These are phyloP conservation scores for Epirrhoe tristata DNA, from an alignment of 2,888 invertebrate genomes.

Conservation along the genomic window DNA sequence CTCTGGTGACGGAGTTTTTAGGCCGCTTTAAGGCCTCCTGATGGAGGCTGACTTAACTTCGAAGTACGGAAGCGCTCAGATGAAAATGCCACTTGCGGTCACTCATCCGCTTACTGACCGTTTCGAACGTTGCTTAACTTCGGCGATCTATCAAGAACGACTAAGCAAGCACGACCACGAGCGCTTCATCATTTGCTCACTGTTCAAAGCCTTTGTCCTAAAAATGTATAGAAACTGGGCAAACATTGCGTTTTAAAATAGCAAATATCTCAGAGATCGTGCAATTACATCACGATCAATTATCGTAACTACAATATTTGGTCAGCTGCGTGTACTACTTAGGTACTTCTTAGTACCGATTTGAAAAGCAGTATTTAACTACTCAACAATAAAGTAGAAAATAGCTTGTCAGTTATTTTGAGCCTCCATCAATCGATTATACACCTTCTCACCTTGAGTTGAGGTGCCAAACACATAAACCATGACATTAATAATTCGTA, in stretches of 20 bases:
- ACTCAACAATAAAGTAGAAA: constrained; percentile 26
- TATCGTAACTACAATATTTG: constrained; percentile 84
- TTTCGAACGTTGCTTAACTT: too few relatives aligned
- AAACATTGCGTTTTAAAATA: constrained; percentile 33
- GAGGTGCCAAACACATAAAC: constrained; percentile 44
- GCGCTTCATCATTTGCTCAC: background rate
- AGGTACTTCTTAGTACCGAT: constrained; percentile 46
- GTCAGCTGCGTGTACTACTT: constrained; percentile 78
- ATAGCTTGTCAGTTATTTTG: constrained; percentile 31
- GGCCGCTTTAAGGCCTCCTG: too few relatives aligned
- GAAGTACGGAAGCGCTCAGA: too few relatives aligned
- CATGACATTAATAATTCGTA: constrained; percentile 52
- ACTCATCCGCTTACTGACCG: too few relatives aligned
- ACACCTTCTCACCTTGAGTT: constrained; percentile 51
- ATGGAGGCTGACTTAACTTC: too few relatives aligned
- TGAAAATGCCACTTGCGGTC: too few relatives aligned
- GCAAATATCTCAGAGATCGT: constrained; percentile 65
- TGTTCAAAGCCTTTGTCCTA: constrained; percentile 30
- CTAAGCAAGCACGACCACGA: too few relatives aligned
- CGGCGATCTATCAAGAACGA: too few relatives aligned
- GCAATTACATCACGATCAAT: constrained; percentile 83
- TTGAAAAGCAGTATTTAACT: constrained; percentile 39
- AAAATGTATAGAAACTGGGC: background rate
- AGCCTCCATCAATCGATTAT: constrained; percentile 51
- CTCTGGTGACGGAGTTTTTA: too few relatives aligned